Conservation (phyloP, 2,888 invertebrate species). For the Horisme vitalbata region DNA sequence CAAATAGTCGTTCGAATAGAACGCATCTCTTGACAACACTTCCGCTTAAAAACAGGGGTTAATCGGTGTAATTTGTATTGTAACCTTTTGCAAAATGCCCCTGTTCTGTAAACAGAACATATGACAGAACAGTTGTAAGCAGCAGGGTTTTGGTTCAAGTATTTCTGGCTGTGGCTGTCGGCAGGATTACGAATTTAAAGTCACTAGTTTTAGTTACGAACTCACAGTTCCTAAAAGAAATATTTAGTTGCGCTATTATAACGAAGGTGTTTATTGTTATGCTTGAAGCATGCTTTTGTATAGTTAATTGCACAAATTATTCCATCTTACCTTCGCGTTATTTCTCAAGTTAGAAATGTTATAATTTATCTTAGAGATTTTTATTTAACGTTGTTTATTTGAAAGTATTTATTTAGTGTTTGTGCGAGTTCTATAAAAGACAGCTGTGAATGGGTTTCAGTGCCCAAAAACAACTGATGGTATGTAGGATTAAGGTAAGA, state of each 20-base stretch:
- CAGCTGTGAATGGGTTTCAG: conserved; percentile 21
- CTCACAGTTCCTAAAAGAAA: conserved; percentile 63
- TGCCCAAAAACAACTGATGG: conserved; percentile 23
- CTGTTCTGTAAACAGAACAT: not conserved
- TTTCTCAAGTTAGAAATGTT: conserved; percentile 22
- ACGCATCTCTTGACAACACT: too few relatives aligned
- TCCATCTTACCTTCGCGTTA: conserved; percentile 28
- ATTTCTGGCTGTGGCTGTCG: conserved; percentile 4
- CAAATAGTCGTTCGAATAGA: too few relatives aligned
- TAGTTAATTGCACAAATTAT: conserved; percentile 31
- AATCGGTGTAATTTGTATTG: conserved; percentile 8
- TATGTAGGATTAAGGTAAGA: conserved; percentile 8
- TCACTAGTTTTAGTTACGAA: conserved; percentile 55
- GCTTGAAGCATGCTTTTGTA: conserved; percentile 46
- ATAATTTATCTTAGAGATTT: conserved; percentile 31
- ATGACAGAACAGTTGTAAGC: too few relatives aligned
- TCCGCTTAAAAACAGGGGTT: too few relatives aligned
- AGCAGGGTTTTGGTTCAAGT: not conserved
- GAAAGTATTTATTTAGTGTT: conserved; percentile 29
- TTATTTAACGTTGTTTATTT: conserved; percentile 34
- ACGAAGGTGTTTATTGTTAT: conserved; percentile 40
- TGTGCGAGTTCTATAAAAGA: conserved; percentile 22
- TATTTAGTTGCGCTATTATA: conserved; percentile 35
- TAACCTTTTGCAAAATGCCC: conserved; percentile 4
- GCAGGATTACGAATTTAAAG: conserved; percentile 58